Percentiles rank a stretch among this genome's conserved stretches.
phyloP scores from a whole-genome alignment of 2,797 vertebrate species.

The Danio albolineatus region DNA sequence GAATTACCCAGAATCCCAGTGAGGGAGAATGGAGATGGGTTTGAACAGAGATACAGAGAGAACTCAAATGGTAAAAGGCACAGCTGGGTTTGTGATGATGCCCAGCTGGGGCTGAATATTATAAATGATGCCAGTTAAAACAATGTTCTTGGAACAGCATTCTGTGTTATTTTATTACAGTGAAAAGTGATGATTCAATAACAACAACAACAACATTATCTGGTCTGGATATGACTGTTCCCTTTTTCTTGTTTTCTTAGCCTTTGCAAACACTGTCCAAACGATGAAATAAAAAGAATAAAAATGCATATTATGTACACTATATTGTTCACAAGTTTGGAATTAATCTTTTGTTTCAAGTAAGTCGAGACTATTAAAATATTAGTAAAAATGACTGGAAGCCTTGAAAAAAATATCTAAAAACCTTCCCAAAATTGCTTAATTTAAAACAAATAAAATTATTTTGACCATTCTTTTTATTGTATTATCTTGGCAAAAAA shows the following conservation, averaged over 20 bases:
- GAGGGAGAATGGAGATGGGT: background rate
- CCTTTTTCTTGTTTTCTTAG: background rate
- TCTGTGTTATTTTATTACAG: slow-evolving; percentile 4
- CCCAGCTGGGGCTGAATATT: slow-evolving; percentile 25
- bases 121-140: slow-evolving; percentile 18
- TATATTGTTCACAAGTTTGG: too few relatives aligned
- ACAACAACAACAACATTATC: slow-evolving; percentile 7
- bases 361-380: too few relatives aligned
- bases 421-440: too few relatives aligned
- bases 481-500: too few relatives aligned
- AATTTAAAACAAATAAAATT: too few relatives aligned
- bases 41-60: background rate
- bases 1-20: slow-evolving; percentile 27
- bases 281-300: too few relatives aligned
- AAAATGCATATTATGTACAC: too few relatives aligned
- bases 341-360: too few relatives aligned
- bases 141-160: slow-evolving; percentile 6
- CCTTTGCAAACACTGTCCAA: background rate
- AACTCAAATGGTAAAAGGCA: slow-evolving; percentile 5
- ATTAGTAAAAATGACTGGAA: too few relatives aligned
- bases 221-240: slow-evolving; percentile 10
- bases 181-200: slow-evolving; percentile 20
- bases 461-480: too few relatives aligned
- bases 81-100: slow-evolving; percentile 20
- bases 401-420: too few relatives aligned